Evolutionary conservation across 2,113 vertebrate species (phyloP).

Genomic region (Panthera leo): DNA sequence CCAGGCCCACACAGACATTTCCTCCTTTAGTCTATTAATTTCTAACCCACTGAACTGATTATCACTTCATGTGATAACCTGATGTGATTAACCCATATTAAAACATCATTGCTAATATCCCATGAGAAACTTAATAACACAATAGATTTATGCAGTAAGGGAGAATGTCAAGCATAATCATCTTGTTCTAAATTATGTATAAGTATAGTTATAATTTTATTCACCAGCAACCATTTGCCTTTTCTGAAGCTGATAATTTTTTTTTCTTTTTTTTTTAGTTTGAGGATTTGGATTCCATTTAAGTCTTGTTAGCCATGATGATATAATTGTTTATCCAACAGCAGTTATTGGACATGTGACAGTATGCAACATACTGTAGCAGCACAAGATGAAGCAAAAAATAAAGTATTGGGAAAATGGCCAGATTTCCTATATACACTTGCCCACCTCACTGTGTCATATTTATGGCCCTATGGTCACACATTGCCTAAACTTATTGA

Average conservation of each 20-base stretch:
- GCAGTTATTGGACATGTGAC: neutral
- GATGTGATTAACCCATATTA: neutral
- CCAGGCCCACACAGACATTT: neutral
- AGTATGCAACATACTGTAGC: neutral
- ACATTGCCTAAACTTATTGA: neutral
- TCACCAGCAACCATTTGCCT: neutral
- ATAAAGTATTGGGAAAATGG: neutral
- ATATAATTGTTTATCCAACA: neutral
- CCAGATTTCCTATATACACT: neutral
- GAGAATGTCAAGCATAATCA: neutral
- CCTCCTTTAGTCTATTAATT: neutral
- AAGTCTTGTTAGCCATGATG: neutral
- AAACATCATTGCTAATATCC: neutral
- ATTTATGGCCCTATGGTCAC: neutral
- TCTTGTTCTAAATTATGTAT: neutral
- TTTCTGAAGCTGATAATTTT: constrained; percentile 13
- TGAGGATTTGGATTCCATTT: neutral
- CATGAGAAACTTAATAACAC: neutral
- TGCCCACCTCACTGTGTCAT: neutral
- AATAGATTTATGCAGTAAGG: neutral
- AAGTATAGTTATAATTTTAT: neutral
- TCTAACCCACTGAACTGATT: neutral
- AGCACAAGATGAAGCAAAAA: neutral
- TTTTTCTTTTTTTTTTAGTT: neutral
- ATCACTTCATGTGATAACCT: neutral